Evolutionary conservation across 2,113 vertebrate species (phyloP).

Genomic region (Hemicordylus capensis): DNA sequence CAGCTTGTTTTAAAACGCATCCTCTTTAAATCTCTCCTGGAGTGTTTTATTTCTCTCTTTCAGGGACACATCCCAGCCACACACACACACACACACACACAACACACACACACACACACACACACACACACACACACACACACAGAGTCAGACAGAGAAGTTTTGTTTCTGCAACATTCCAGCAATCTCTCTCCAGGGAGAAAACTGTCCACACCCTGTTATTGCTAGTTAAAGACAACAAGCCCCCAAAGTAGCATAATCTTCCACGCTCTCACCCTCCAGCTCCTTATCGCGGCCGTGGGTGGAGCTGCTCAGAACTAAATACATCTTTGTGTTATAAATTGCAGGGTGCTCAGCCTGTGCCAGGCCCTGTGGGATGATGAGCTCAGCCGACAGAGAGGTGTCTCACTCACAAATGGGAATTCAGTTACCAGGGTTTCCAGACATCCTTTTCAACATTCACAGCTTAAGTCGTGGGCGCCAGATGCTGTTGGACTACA

Average conservation of each 20-base stretch:
- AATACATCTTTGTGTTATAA: not conserved
- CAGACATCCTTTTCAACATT: too few relatives aligned
- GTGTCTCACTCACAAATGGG: too few relatives aligned
- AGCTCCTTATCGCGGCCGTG: not conserved
- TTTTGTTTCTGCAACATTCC: constrained; percentile 39
- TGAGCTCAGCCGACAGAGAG: not conserved
- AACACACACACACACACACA: constrained; percentile 8
- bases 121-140: constrained; percentile 6
- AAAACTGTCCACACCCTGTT: constrained; percentile 3
- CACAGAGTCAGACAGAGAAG: too few relatives aligned
- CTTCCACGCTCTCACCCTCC: not conserved
- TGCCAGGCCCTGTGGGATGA: not conserved
- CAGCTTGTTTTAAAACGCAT: not conserved
- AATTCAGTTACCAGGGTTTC: too few relatives aligned
- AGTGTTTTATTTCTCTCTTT: not conserved
- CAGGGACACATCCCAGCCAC: not conserved
- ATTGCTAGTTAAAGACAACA: constrained; percentile 34
- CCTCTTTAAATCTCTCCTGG: not conserved
- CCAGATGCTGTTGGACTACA: too few relatives aligned
- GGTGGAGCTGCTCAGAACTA: not conserved
- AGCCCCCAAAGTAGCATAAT: not conserved
- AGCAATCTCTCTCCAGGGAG: not conserved
- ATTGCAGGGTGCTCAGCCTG: not conserved
- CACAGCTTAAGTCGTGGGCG: too few relatives aligned
- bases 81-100: constrained; percentile 7